Evolutionary conservation across 2,888 invertebrate species (phyloP), one percentile per base, ranked within the genome.

Genomic region (Drosophila borborema): DNA sequence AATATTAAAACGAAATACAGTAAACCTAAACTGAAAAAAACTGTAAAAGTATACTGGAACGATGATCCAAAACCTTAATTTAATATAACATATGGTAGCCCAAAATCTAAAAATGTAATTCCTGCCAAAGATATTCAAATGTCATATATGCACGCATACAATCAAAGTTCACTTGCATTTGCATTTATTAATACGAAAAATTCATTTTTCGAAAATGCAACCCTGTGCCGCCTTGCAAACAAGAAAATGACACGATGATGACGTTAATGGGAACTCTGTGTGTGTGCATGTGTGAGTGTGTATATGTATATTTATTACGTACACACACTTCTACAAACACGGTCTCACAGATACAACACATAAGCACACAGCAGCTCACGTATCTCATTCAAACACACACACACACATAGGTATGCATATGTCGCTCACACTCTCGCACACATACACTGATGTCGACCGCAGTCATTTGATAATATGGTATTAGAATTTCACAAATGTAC

Each of bases 161-260:
- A 64, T 65, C 34, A 48, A 51, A 51, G 28, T 40, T 51, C 64
- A 54, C 43, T 71, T 77, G 77, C 77, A 78, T 72, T 80, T 78
- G 76, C 77, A 78, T 72, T 78, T 87, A 82, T 85, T 83, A 84
- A 83, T 86, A 77, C 68, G 65, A 80, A 70, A 72, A 53, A 53
- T 67, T 55, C 14, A 54, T 68, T 77, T 72, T 72, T 76, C 72
- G 51, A 80, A 84, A 88, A 86, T 86, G 86, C 86, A 86, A 88
- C 86, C 88, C 86, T 86, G 86, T 79, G 86, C 74, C 81, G 68
- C 58, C 72, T 74, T 73, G 82, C 89, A 82, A 85, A 86, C 83
- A 88, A 91, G 84, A 91, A 77, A 84, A 90, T 91, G 91, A 91
- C 91, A 90, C 83, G 91, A 91, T 91, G 91, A 91, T 91, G 91